A percentile compares a stretch with the other conserved stretches of the same genome.
These are phyloP conservation scores for Parapsyche elsis DNA, from an alignment of 1,140 invertebrate species.

Conservation along the genomic window DNA sequence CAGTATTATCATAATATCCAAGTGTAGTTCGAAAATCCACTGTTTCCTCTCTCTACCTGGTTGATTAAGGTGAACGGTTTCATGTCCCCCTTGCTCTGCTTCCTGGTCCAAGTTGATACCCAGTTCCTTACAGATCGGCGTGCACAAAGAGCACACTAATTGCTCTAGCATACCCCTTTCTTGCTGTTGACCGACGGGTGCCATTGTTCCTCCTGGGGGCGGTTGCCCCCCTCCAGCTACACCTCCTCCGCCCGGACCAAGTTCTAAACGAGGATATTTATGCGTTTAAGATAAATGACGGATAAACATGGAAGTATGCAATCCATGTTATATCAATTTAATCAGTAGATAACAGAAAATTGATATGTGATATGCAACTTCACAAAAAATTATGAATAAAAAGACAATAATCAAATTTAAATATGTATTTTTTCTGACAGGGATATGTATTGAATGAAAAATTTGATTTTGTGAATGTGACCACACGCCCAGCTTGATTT, in stretches of 20 bases:
- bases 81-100: constrained; percentile 59
- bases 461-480: neutral
- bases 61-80: constrained; percentile 52
- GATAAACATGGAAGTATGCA: neutral
- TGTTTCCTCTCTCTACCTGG: constrained; percentile 52
- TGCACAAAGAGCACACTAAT: constrained; percentile 63
- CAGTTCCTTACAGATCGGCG: constrained; percentile 66
- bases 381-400: neutral
- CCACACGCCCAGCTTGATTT: neutral
- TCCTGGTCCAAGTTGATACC: constrained; percentile 60
- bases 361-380: neutral
- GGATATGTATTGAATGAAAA: neutral
- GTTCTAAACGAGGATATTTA: constrained; percentile 42
- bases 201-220: constrained; percentile 31
- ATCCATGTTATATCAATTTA: neutral
- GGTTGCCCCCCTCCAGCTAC: constrained; percentile 59
- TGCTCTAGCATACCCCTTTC: constrained; percentile 65
- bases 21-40: neutral
- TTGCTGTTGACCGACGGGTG: constrained; percentile 42
- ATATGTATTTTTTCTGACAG: no score
- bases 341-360: neutral
- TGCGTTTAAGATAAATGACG: neutral
- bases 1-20: neutral
- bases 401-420: neutral
- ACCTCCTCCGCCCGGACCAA: constrained; percentile 50